phyloP scores from a whole-genome alignment of 2,797 vertebrate genomes.

The Anguilla anguilla region DNA sequence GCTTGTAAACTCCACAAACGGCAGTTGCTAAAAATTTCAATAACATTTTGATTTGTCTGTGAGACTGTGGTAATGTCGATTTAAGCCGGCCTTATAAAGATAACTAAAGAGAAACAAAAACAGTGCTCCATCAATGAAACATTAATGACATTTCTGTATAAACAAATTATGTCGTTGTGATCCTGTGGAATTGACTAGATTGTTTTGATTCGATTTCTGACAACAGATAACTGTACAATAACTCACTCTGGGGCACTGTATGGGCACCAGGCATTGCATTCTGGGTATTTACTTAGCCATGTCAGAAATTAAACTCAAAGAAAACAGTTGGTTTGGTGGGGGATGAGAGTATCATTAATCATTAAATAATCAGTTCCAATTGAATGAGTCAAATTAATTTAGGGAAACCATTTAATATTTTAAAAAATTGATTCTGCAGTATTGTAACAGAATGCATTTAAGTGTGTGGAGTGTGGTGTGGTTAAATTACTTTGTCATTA shows the following conservation, averaged over 20 bases:
- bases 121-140: background rate
- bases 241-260: background rate
- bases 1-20: background rate
- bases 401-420: background rate
- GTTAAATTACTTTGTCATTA: background rate
- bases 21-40: background rate
- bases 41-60: background rate
- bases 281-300: background rate
- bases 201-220: background rate
- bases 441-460: background rate
- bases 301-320: background rate
- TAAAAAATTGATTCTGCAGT: background rate
- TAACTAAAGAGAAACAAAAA: background rate
- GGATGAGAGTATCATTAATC: background rate
- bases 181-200: background rate
- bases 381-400: background rate
- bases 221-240: background rate
- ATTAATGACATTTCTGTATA: background rate
- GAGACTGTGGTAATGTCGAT: background rate
- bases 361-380: slow-evolving; percentile 3
- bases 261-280: background rate
- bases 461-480: background rate
- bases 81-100: background rate
- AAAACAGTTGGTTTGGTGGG: background rate
- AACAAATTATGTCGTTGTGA: too few species aligned